phyloP scores from a whole-genome alignment of 2,888 invertebrate genomes.

The Anthrax anthrax region DNA sequence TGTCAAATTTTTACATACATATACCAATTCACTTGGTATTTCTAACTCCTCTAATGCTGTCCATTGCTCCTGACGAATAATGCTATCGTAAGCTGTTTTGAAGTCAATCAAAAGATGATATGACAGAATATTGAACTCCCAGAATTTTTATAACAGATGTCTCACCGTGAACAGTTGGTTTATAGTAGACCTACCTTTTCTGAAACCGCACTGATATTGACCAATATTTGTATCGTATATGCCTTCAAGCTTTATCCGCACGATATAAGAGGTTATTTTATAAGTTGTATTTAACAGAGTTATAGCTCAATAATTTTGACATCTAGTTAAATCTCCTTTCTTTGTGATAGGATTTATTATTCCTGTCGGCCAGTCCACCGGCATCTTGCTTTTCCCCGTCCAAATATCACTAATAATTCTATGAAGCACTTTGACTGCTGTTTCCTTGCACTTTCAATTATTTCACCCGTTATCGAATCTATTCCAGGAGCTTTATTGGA shows the following conservation, averaged over 20 bases:
- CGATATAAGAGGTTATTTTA: background rate
- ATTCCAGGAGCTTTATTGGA: too few species aligned
- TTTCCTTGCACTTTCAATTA: too few species aligned
- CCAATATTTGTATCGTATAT: too few species aligned
- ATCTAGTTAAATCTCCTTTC: background rate
- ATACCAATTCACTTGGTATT: background rate
- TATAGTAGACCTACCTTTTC: background rate
- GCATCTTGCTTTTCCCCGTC: too few species aligned
- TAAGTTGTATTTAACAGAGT: background rate
- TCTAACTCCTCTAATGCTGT: background rate
- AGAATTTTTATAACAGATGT: background rate
- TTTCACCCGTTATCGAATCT: too few species aligned
- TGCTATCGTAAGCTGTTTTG: background rate
- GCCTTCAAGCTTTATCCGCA: background rate
- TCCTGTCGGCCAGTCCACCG: background rate
- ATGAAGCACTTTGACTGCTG: too few species aligned
- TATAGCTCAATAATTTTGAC: background rate
- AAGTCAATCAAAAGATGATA: background rate
- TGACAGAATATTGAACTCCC: background rate
- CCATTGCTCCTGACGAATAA: background rate
- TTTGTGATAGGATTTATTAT: background rate
- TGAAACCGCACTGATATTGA: slow-evolving; percentile 1
- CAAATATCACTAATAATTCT: too few species aligned
- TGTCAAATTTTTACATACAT: background rate
- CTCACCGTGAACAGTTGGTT: background rate